Conservation (phyloP, 2,797 vertebrate species). For the Tenualosa thibaudeaui region DNA sequence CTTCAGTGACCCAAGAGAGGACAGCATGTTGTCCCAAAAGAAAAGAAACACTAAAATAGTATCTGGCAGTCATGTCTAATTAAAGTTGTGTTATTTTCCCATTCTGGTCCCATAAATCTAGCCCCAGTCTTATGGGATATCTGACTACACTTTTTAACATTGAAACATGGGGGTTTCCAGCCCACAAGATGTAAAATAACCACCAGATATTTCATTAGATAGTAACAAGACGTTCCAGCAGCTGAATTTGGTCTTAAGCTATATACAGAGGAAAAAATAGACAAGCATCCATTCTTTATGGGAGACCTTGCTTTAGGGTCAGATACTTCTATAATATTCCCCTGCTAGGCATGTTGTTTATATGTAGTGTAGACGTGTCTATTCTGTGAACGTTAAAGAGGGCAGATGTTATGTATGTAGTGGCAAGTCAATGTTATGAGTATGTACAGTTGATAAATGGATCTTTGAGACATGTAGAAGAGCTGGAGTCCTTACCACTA, state of each 20-base stretch:
- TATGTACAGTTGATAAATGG: too few species aligned
- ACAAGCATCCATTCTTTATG: too few species aligned
- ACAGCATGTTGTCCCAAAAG: neutral
- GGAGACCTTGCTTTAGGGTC: too few species aligned
- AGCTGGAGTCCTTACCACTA: constrained; percentile 80
- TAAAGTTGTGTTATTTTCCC: neutral
- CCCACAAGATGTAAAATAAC: neutral
- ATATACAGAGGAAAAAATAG: neutral
- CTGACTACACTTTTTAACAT: neutral
- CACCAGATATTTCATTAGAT: neutral
- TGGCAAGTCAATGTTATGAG: too few species aligned
- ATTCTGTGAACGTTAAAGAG: too few species aligned
- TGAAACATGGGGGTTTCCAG: neutral
- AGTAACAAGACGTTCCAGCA: neutral
- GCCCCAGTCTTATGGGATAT: constrained; percentile 6
- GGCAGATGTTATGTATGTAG: too few species aligned
- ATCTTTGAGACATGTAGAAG: neutral
- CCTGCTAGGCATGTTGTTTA: too few species aligned
- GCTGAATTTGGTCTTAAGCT: neutral
- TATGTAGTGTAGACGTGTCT: too few species aligned
- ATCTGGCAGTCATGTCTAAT: neutral
- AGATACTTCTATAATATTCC: too few species aligned
- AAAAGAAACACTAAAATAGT: neutral
- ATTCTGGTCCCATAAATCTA: neutral
- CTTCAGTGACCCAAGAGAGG: neutral